Base-by-base conservation (phyloP, 2,888 invertebrate genomes). In the Xanthorhoe spadicearia region DNA sequence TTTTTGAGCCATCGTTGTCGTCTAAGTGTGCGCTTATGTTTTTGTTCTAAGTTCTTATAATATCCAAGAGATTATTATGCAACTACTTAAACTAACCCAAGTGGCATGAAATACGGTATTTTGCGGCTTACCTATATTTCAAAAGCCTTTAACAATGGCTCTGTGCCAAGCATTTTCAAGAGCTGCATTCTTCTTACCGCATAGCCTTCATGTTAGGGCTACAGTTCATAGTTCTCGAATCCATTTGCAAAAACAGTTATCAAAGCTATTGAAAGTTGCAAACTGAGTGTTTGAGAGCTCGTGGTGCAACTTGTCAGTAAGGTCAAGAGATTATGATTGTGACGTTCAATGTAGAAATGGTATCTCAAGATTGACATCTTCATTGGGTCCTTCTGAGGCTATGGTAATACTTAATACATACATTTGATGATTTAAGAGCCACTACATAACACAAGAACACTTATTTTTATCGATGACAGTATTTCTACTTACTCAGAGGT, bases 181-280 rank as follows among this genome's bases (percentile, higher is more conserved):
- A 56, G 57, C 57, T 66, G 66, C 61, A 66, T 61, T 46, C 28
- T 19, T 56, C 13, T 56, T 57, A 60, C 54, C 54, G 49, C 49
- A 54, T 53, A 54, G 32, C 53, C 17, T 54, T 28, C n/a, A 19
- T 55, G 13, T 50, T 38, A 9, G 50, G 17, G 28, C 35, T 43
- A 60, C 18, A 15, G 19, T 55, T 43, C 28, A 51, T 9, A 52
- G 28, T 3, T 4, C 8, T 48, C 13, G 32, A 53, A 13, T 43
- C 38, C 13, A 43, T 43, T 43, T 10, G 38, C 38, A 43, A 43
- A 38, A 38, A 38, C 13, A 13, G 38, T 13, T 13, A 38, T 38
- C 38, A 38, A 35, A 38, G 38, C 10, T 38, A 7, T 38, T 13
- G 9, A 6, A 7, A 32, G 9, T 38, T 38, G 38, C 38, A 38